phyloP scores from a whole-genome alignment of 1,140 invertebrate species.

The Cardiocondyla obscurior region DNA sequence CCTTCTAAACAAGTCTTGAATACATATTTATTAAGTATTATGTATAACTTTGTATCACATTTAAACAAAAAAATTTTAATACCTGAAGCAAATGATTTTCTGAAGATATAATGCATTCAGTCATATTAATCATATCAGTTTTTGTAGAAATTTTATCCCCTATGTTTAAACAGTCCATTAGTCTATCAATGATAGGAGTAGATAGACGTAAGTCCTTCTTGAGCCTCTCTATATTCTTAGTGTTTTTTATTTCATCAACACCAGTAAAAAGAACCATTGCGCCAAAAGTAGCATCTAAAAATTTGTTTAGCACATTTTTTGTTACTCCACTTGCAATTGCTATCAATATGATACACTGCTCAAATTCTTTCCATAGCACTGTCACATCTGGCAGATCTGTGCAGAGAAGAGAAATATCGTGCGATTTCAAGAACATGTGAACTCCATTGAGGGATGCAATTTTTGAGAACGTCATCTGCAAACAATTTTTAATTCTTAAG shows the following conservation, averaged over 20 bases:
- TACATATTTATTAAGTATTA: slow-evolving; percentile 52
- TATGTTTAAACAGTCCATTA: slow-evolving; percentile 89
- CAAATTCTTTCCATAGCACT: slow-evolving; percentile 91
- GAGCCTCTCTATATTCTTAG: slow-evolving; percentile 91
- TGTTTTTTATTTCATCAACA: slow-evolving; percentile 89
- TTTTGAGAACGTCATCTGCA: slow-evolving; percentile 90
- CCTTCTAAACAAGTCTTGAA: slow-evolving; percentile 89
- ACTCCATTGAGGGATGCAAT: slow-evolving; percentile 93
- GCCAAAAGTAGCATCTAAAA: slow-evolving; percentile 90
- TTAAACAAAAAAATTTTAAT: slow-evolving; percentile 4
- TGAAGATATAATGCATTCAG: slow-evolving; percentile 87
- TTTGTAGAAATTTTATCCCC: slow-evolving; percentile 85
- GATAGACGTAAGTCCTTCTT: slow-evolving; percentile 91
- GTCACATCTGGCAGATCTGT: slow-evolving; percentile 88
- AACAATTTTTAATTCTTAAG: slow-evolving; percentile 62
- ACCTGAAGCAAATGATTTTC: slow-evolving; percentile 91
- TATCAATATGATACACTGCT: slow-evolving; percentile 87
- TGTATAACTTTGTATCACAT: neutral
- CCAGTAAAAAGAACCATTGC: slow-evolving; percentile 91
- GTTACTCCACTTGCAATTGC: slow-evolving; percentile 87
- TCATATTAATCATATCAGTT: slow-evolving; percentile 86
- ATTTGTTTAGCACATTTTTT: slow-evolving; percentile 85
- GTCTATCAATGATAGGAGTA: slow-evolving; percentile 89
- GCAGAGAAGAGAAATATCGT: slow-evolving; percentile 87
- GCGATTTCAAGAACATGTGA: slow-evolving; percentile 92